A percentile compares a stretch with the other conserved stretches of the same genome.
Evolutionary conservation across 2,888 invertebrate genomes (phyloP).

Genomic region (Ichneumoninae sp.): DNA sequence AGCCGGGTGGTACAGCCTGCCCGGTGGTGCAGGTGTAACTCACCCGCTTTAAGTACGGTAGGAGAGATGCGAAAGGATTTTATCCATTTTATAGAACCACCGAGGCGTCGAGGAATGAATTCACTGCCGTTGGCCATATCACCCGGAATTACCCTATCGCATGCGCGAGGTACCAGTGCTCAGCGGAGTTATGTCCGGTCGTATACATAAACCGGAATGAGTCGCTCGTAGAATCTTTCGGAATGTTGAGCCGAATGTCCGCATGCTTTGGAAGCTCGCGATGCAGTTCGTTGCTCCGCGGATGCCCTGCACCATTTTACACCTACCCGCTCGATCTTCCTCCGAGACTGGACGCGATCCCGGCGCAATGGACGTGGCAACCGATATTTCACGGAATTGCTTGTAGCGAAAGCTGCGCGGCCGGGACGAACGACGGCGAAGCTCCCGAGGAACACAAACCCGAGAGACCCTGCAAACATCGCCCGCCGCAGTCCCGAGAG

Average conservation of each 20-base stretch:
- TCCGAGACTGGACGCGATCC: conserved; percentile 31
- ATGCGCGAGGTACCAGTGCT: not conserved
- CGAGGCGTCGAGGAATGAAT: too few species aligned
- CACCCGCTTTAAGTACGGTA: too few species aligned
- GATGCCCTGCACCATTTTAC: conserved; percentile 76
- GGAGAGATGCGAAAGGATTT: too few species aligned
- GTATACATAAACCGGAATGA: conserved; percentile 40
- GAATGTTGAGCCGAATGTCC: not conserved
- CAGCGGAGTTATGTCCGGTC: not conserved
- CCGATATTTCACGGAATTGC: conserved; percentile 69
- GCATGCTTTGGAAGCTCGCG: conserved; percentile 69
- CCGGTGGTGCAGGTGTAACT: too few species aligned
- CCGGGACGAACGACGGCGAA: not conserved
- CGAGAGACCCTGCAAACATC: not conserved
- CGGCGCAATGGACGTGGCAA: conserved; percentile 45
- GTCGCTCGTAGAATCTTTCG: conserved; percentile 32
- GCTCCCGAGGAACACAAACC: not conserved
- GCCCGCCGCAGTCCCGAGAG: not conserved
- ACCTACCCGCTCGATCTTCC: conserved; percentile 69
- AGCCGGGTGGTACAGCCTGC: too few species aligned
- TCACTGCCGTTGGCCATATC: too few species aligned
- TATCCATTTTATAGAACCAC: too few species aligned
- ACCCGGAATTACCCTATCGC: too few species aligned
- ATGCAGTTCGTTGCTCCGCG: conserved; percentile 76
- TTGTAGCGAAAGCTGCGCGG: conserved; percentile 54